Evolutionary conservation across 2,113 vertebrate genomes (phyloP), one percentile per base, ranked within the genome.

Genomic region (Cyanoliseus patagonus): DNA sequence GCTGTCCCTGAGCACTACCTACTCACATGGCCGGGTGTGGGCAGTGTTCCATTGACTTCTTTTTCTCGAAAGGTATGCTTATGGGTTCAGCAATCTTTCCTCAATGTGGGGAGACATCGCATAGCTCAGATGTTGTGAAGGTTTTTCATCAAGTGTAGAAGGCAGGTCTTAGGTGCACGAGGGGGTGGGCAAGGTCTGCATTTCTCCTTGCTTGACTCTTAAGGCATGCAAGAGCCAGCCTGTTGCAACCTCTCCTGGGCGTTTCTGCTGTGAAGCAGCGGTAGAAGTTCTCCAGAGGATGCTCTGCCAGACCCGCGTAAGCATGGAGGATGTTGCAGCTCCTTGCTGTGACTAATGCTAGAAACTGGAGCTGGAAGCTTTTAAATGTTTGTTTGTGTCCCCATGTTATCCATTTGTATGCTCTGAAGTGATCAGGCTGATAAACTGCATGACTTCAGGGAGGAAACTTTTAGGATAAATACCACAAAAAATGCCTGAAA

Each of bases 381-480:
- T 75, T 31, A 51, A 44, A 12, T 72, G 6, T 4, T 23, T 37
- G 79, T 89, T 86, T 61, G 10, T 61, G 31, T 59, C 41, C 18
- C 30, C 2, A 0, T 41, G 13, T 83, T 88, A 49, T 9, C 20
- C 19, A 1, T 49, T 17, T 19, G 9, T 53, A 8, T 1, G 1
- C 13, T 76, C 6, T 66, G 20, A 77, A 59, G 28, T 17, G 31
- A 68, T 68, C 18, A 46, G 9, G 7, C 72, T 4, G 12, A 63
- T 69, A 41, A 75, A 67, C 9, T 53, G 2, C 15, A 6, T 62
- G 9, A 20, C 28, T 72, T 46, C 14, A 39, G 25, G 17, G 14
- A 49, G 13, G 46, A 84, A 49, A 49, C 28, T 35, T 47, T 28
- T 17, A 83, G 55, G 27, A 27, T 33, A 72, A 55, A 67, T 67